phyloP scores from a whole-genome alignment of 2,888 invertebrate genomes.

The Apodemia duryi region DNA sequence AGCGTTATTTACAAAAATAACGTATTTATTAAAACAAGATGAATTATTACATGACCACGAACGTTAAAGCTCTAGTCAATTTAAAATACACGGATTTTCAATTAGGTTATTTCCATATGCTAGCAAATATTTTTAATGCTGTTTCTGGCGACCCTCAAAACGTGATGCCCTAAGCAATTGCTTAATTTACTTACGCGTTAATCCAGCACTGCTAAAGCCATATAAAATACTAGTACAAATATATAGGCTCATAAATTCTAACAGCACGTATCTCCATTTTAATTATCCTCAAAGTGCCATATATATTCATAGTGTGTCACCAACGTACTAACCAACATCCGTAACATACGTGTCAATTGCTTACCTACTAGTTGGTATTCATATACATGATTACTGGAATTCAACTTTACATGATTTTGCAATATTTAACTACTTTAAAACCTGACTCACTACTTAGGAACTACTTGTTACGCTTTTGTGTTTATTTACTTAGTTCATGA shows the following conservation, averaged over 20 bases:
- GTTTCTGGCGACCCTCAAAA: no score
- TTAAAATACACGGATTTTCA: no score
- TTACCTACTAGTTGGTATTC: slow-evolving; percentile 5
- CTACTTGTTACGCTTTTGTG: background rate
- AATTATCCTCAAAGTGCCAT: slow-evolving; percentile 22
- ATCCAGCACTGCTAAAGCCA: no score
- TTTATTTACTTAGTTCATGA: background rate
- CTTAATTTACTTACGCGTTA: no score
- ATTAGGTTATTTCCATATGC: no score
- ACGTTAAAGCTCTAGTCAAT: no score
- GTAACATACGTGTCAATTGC: slow-evolving; percentile 5
- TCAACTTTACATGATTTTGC: slow-evolving; percentile 1
- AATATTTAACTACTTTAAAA: slow-evolving; percentile 11
- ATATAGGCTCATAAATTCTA: slow-evolving; percentile 1
- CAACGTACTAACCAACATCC: background rate
- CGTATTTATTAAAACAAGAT: no score
- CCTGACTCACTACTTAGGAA: slow-evolving; percentile 11
- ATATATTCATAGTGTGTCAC: slow-evolving; percentile 24
- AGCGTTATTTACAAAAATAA: no score
- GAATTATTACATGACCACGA: no score
- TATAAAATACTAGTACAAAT: background rate
- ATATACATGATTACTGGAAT: background rate
- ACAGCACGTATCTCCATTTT: slow-evolving; percentile 17
- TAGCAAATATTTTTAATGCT: no score
- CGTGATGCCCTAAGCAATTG: no score